Conservation (phyloP, 2,113 vertebrate genomes). For the Rhagologus leucostigma region DNA sequence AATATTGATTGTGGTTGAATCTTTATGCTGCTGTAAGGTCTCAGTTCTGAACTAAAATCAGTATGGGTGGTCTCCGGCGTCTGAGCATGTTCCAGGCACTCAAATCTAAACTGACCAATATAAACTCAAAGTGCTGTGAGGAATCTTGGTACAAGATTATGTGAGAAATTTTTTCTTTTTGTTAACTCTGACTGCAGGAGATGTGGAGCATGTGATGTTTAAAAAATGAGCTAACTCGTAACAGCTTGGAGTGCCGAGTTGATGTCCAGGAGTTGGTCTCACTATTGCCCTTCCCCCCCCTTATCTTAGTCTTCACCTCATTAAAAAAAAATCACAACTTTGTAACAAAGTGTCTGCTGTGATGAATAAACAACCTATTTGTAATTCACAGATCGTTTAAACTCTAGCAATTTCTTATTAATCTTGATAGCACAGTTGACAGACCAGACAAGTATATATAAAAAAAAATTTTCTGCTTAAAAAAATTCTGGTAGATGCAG, state of each 20-base stretch:
- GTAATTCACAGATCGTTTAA: constrained; percentile 53
- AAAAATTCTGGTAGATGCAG: not conserved
- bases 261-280: not conserved
- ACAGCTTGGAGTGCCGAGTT: not conserved
- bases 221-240: not conserved
- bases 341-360: constrained; percentile 21
- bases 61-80: not conserved
- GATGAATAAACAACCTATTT: constrained; percentile 44
- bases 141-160: not conserved
- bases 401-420: constrained; percentile 28
- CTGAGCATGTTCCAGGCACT: not conserved
- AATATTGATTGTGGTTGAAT: constrained; percentile 28
- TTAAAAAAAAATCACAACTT: constrained; percentile 58
- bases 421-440: constrained; percentile 25
- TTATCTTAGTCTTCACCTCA: constrained; percentile 9
- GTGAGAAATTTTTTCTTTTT: not conserved
- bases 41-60: not conserved
- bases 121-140: not conserved
- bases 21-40: not conserved
- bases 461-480: not conserved
- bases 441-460: not conserved
- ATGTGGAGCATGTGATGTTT: not conserved
- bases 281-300: not conserved
- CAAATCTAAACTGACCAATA: not conserved
- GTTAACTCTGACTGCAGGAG: not conserved